phyloP scores from a whole-genome alignment of 2,113 vertebrate species.

The Platichthys stellatus region DNA sequence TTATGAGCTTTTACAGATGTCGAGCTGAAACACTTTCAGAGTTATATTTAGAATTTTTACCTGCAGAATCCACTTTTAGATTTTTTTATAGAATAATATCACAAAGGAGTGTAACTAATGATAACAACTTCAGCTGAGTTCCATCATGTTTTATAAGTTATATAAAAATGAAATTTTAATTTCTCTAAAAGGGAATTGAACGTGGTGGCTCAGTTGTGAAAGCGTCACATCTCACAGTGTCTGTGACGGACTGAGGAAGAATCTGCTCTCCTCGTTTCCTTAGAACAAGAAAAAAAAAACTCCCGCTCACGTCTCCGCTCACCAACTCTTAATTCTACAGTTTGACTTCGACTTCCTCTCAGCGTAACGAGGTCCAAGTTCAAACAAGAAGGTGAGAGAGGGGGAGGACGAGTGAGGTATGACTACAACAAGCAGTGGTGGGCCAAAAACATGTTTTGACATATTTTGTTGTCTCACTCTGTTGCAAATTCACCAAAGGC shows the following conservation, averaged over 20 bases:
- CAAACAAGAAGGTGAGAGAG: conserved; percentile 37
- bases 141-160: neutral
- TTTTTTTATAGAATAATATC: too few species aligned
- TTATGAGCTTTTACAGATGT: too few species aligned
- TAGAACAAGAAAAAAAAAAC: conserved; percentile 30
- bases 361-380: conserved; percentile 60
- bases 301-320: conserved; percentile 22
- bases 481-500: conserved; percentile 63
- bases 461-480: conserved; percentile 63
- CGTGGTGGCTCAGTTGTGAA: conserved; percentile 30
- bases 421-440: conserved; percentile 34
- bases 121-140: neutral
- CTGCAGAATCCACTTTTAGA: too few species aligned
- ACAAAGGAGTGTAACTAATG: too few species aligned
- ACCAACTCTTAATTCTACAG: conserved; percentile 20
- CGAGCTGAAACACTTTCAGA: neutral
- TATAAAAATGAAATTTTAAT: conserved; percentile 23
- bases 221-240: conserved; percentile 9
- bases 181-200: conserved; percentile 10
- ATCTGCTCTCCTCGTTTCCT: neutral
- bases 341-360: conserved; percentile 43
- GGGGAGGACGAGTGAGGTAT: conserved; percentile 33
- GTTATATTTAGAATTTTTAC: neutral
- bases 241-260: conserved; percentile 4
- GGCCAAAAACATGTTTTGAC: conserved; percentile 71